These are phyloP conservation scores for Ooceraea biroi DNA, from an alignment of 1,140 invertebrate genomes.

Conservation along the genomic window DNA sequence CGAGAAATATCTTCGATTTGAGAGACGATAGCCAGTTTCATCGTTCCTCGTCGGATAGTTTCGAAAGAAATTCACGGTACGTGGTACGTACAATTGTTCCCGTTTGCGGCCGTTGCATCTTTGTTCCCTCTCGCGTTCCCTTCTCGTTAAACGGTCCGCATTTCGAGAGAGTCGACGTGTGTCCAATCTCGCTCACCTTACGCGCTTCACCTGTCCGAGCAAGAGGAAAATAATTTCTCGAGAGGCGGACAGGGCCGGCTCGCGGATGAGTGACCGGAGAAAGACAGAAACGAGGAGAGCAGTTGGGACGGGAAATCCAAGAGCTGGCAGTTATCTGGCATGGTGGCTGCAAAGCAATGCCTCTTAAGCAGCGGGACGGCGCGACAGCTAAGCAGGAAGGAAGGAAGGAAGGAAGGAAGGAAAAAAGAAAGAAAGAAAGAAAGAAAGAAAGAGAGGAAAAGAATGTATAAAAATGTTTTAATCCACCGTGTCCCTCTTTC, in stretches of 20 bases:
- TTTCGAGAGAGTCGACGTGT: conserved; percentile 67
- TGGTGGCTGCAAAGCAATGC: conserved; percentile 72
- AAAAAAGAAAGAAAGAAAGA: conserved; percentile 16
- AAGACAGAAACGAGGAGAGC: conserved; percentile 46
- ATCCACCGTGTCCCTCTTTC: conserved; percentile 50
- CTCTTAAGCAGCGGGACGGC: conserved; percentile 70
- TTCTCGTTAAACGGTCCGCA: conserved; percentile 54
- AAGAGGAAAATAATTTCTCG: conserved; percentile 69
- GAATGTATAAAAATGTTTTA: conserved; percentile 76
- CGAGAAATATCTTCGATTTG: conserved; percentile 19
- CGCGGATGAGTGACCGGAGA: background rate
- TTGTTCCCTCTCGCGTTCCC: background rate
- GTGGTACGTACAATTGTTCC: background rate
- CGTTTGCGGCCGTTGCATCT: background rate
- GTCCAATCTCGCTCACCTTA: conserved; percentile 70
- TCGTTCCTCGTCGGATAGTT: too few relatives aligned
- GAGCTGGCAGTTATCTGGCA: conserved; percentile 34
- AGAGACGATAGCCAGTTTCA: background rate
- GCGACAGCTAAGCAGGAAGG: background rate
- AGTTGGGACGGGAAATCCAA: conserved; percentile 23
- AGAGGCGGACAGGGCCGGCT: conserved; percentile 8
- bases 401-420: conserved; percentile 44
- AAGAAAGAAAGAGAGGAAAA: conserved; percentile 33
- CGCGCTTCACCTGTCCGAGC: conserved; percentile 67
- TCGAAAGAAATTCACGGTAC: too few relatives aligned